Evolutionary conservation across 2,888 invertebrate species (phyloP).

Genomic region (Disparrhopalites patrizii): DNA sequence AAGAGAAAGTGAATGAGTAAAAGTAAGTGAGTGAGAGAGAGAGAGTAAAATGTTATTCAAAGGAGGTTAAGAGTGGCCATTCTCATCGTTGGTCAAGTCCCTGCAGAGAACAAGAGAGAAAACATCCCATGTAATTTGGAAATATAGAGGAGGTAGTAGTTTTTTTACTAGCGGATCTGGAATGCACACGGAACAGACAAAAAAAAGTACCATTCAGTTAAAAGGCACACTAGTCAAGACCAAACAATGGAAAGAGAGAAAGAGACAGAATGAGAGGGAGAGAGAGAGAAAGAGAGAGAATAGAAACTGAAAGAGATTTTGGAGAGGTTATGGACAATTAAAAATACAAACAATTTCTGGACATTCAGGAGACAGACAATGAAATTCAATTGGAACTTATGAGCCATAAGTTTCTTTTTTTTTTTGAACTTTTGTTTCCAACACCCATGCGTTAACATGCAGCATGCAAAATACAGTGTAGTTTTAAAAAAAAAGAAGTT

Average conservation of each 20-base stretch:
- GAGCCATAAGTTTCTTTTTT: too few species aligned
- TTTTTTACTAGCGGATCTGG: slow-evolving; percentile 29
- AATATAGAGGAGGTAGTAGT: slow-evolving; percentile 22
- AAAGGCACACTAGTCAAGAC: too few species aligned
- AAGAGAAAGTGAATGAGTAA: too few species aligned
- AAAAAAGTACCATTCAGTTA: slow-evolving; percentile 15
- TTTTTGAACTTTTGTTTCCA: too few species aligned
- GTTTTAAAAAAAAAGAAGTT: too few species aligned
- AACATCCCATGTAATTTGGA: slow-evolving; percentile 32
- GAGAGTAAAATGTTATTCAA: slow-evolving; percentile 17
- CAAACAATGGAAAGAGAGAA: background rate
- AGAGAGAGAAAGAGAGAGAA: background rate
- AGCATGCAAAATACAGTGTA: too few species aligned
- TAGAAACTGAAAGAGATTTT: too few species aligned
- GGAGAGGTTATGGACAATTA: too few species aligned
- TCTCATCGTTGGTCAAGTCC: slow-evolving; percentile 48
- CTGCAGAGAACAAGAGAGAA: slow-evolving; percentile 48
- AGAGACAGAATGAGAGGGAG: background rate
- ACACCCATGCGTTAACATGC: too few species aligned
- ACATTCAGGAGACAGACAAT: slow-evolving; percentile 1
- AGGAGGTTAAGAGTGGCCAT: slow-evolving; percentile 46
- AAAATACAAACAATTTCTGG: background rate
- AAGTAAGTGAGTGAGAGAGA: too few species aligned
- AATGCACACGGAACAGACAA: slow-evolving; percentile 12
- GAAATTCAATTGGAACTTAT: too few species aligned